Conservation (phyloP, 1,140 invertebrate genomes). For the Chrysoperla carnea region DNA sequence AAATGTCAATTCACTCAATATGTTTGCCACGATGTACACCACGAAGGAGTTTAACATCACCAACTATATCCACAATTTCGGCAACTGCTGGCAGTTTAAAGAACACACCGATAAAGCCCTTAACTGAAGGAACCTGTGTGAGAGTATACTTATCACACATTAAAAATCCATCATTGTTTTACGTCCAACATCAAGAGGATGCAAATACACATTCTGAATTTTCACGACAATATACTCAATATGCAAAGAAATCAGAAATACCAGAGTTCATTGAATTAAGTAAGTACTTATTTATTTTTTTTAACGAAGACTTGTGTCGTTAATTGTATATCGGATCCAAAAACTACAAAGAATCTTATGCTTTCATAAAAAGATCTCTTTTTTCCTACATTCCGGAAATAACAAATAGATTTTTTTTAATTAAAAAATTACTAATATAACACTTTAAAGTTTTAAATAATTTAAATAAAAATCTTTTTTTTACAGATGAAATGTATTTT, state of each 20-base stretch:
- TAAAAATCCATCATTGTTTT: not conserved
- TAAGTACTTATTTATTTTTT: not conserved
- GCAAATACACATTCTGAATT: not conserved
- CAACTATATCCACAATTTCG: not conserved
- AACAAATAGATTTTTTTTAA: no score
- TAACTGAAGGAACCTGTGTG: no score
- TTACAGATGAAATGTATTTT: slow-evolving; percentile 2
- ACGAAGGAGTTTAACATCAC: not conserved
- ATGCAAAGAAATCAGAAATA: not conserved
- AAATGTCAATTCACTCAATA: not conserved
- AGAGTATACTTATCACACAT: not conserved
- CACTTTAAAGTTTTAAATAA: no score
- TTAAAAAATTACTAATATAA: no score
- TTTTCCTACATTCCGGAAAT: no score
- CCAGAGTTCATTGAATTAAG: not conserved
- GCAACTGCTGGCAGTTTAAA: not conserved
- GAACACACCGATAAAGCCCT: not conserved
- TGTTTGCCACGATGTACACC: not conserved
- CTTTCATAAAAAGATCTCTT: no score
- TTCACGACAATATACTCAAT: slow-evolving; percentile 4
- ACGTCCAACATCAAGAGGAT: not conserved
- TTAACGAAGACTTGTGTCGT: no score
- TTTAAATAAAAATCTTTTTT: no score
- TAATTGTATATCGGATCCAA: no score
- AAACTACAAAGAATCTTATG: no score